These are phyloP conservation scores for Drosophila borborema DNA, from an alignment of 2,888 invertebrate species.

Conservation along the genomic window DNA sequence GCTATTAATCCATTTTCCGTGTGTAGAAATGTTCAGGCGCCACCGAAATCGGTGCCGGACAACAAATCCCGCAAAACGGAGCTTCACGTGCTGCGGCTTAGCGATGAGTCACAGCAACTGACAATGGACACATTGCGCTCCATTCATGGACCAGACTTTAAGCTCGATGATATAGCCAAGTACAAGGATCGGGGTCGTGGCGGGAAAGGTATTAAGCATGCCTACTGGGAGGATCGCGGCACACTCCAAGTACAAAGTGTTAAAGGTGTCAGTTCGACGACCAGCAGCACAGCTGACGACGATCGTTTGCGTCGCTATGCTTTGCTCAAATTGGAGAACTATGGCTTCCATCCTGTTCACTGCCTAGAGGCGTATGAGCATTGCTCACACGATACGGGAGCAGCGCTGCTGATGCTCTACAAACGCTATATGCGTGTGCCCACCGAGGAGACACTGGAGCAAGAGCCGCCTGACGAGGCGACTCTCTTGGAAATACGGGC, in stretches of 20 bases:
- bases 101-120: slow-evolving; percentile 89
- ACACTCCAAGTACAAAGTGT: slow-evolving; percentile 89
- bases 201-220: slow-evolving; percentile 88
- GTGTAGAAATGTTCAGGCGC: slow-evolving; percentile 83
- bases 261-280: slow-evolving; percentile 80
- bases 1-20: not conserved
- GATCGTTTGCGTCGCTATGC: slow-evolving; percentile 90
- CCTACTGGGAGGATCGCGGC: slow-evolving; percentile 92
- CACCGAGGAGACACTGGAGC: slow-evolving; percentile 18
- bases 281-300: slow-evolving; percentile 84
- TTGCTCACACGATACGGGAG: slow-evolving; percentile 89
- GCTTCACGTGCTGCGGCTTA: slow-evolving; percentile 90
- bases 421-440: slow-evolving; percentile 88
- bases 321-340: slow-evolving; percentile 90
- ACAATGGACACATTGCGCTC: slow-evolving; percentile 90
- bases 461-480: slow-evolving; percentile 77
- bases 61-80: slow-evolving; percentile 89
- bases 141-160: slow-evolving; percentile 90
- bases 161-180: slow-evolving; percentile 86
- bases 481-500: slow-evolving; percentile 88
- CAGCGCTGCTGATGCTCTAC: slow-evolving; percentile 89
- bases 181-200: slow-evolving; percentile 89
- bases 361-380: slow-evolving; percentile 90
- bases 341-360: slow-evolving; percentile 91
- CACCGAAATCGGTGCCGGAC: slow-evolving; percentile 84